Base-by-base conservation (phyloP, 2,888 invertebrate species). In the Eupsilia transversa region DNA sequence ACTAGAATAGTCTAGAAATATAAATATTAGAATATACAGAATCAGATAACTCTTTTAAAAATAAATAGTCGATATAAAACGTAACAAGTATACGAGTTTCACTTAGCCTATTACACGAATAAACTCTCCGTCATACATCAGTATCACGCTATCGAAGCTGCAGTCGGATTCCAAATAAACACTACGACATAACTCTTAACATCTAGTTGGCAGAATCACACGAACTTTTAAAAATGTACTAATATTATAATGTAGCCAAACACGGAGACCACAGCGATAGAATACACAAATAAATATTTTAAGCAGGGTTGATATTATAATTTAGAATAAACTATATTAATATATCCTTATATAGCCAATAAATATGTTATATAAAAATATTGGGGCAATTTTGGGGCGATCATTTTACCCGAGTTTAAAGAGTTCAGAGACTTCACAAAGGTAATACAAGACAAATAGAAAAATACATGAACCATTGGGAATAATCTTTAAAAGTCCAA, bases 181-280 rank as follows among this genome's bases (percentile, higher is more conserved):
- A 82, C 84, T 90, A 90, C 87, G 77, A 88, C 85, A 90, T 90
- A 90, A 89, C 84, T 80, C 89, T 91, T 92, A 91, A 84, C 63
- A 82, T 74, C 89, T 92, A 93, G 77, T 91, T 92, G 90, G 91
- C 92, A 89, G 84, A 91, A 84, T 88, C 88, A 89, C 87, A 88
- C 89, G 77, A 88, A 90, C 83, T 86, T 82, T 85, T 80, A 83
- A 77, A 87, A 86, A 79, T 59, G 41, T 67, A 79, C 68, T 80
- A 72, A 82, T 80, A 78, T 81, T 80, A 78, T 72, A 83, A 82
- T 80, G 79, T 79, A 85, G 78, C 79, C 84, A 85, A 85, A 85
- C 79, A 85, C 76, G 65, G 79, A 87, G 84, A 91, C 91, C 89
- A 89, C 89, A 88, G 89, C 88, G 75, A 85, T 63, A 86, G 72